These are phyloP conservation scores for Paratilapia polleni DNA, from an alignment of 2,113 vertebrate genomes.

Conservation along the genomic window DNA sequence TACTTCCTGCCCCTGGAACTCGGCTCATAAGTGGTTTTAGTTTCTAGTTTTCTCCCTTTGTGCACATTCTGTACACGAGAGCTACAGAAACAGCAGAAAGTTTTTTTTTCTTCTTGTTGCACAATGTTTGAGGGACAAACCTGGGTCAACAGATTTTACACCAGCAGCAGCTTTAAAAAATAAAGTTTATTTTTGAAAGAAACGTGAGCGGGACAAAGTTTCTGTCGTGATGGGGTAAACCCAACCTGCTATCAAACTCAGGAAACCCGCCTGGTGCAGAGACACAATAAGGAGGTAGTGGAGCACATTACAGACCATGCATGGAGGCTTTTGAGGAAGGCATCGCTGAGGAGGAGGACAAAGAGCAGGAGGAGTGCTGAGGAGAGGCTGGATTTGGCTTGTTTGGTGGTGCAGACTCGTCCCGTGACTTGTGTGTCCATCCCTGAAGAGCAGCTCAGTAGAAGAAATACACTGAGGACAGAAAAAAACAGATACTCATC, in stretches of 20 bases:
- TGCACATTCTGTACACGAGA: too few species aligned
- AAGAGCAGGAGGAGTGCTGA: slow-evolving; percentile 20
- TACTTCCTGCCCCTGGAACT: neutral
- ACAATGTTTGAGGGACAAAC: neutral
- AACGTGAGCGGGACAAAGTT: neutral
- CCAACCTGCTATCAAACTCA: neutral
- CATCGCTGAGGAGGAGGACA: slow-evolving; percentile 19
- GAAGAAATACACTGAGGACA: slow-evolving; percentile 80
- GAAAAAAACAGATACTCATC: neutral
- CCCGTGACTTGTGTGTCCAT: slow-evolving; percentile 14
- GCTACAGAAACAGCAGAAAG: neutral
- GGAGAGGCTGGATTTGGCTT: slow-evolving; percentile 36
- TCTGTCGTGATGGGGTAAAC: too few species aligned
- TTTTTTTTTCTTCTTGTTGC: neutral
- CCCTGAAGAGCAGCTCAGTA: slow-evolving; percentile 70
- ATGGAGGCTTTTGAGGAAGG: slow-evolving; percentile 43
- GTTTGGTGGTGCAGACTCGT: slow-evolving; percentile 13
- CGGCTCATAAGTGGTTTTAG: too few species aligned
- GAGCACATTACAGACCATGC: neutral
- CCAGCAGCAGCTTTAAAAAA: neutral
- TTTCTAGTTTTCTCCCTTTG: too few species aligned
- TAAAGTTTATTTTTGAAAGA: neutral
- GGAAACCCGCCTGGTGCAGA: neutral
- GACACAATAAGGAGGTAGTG: neutral
- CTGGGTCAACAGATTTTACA: neutral